Evolutionary conservation across 2,797 vertebrate species (phyloP).

Genomic region (Macrochelys suwanniensis): DNA sequence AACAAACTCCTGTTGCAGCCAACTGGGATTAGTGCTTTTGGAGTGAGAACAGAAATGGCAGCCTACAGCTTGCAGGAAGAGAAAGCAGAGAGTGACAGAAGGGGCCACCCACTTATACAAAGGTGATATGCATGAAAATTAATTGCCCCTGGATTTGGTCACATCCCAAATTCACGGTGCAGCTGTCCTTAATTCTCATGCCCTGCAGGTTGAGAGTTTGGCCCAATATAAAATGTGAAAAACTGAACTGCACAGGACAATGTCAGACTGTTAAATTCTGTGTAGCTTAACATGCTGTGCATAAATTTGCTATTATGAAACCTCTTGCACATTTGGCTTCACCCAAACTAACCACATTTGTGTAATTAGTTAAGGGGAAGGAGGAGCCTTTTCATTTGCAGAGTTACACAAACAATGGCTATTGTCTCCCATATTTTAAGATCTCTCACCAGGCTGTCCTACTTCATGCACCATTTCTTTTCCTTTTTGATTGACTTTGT

Average conservation of each 20-base stretch:
- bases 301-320: background rate
- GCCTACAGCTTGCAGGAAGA: conserved; percentile 15
- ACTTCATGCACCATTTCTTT: background rate
- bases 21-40: conserved; percentile 40
- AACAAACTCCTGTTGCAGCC: conserved; percentile 44
- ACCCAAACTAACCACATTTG: background rate
- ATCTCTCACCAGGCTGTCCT: background rate
- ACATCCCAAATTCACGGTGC: conserved; percentile 24
- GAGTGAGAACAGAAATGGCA: conserved; percentile 31
- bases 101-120: conserved; percentile 20
- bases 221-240: background rate
- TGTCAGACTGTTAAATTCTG: background rate
- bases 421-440: background rate
- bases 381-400: background rate
- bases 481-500: background rate
- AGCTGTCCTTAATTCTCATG: conserved; percentile 40
- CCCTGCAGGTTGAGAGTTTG: background rate
- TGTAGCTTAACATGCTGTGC: background rate
- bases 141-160: background rate
- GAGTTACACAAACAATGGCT: background rate
- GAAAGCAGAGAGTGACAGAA: background rate
- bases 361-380: background rate
- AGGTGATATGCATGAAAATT: background rate
- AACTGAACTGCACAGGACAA: background rate
- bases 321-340: background rate